Percentiles rank a stretch among this genome's conserved stretches.
These are phyloP conservation scores for Aix galericulata DNA, from an alignment of 2,113 vertebrate species.

Conservation along the genomic window DNA sequence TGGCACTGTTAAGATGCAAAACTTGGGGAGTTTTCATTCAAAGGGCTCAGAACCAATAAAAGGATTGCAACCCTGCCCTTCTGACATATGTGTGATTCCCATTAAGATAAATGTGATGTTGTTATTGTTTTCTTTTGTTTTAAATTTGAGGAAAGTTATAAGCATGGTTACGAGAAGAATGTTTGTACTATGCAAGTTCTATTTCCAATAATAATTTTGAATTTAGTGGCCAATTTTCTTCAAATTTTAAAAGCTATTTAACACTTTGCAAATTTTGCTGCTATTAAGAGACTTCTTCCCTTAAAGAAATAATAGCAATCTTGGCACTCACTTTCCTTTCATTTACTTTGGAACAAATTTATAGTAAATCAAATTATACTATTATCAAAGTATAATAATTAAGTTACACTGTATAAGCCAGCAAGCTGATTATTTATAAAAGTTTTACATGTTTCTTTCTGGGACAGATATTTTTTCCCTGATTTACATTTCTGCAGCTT, in stretches of 20 bases:
- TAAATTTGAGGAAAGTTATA: not conserved
- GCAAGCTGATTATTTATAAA: not conserved
- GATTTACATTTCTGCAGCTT: rapidly evolving
- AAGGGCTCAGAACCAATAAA: not conserved
- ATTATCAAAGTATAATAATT: not conserved
- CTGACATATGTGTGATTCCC: not conserved
- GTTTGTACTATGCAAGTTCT: rapidly evolving
- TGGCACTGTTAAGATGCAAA: not conserved
- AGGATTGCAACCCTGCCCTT: not conserved
- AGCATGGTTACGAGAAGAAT: not conserved
- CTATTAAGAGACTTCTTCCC: not conserved
- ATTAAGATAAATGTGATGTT: not conserved
- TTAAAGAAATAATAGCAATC: not conserved
- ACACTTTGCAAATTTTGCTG: not conserved
- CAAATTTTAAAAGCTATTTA: not conserved
- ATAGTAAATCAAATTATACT: not conserved
- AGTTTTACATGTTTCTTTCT: not conserved
- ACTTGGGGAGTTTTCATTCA: not conserved
- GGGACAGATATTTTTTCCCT: not conserved
- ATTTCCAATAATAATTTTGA: not conserved
- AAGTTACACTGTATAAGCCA: not conserved
- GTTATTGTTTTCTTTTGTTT: not conserved
- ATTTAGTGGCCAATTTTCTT: not conserved
- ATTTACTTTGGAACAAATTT: not conserved
- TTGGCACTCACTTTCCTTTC: not conserved